A percentile compares a stretch with the other conserved stretches of the same genome.
phyloP scores from a whole-genome alignment of 2,888 invertebrate genomes.

The Orthosia incerta region DNA sequence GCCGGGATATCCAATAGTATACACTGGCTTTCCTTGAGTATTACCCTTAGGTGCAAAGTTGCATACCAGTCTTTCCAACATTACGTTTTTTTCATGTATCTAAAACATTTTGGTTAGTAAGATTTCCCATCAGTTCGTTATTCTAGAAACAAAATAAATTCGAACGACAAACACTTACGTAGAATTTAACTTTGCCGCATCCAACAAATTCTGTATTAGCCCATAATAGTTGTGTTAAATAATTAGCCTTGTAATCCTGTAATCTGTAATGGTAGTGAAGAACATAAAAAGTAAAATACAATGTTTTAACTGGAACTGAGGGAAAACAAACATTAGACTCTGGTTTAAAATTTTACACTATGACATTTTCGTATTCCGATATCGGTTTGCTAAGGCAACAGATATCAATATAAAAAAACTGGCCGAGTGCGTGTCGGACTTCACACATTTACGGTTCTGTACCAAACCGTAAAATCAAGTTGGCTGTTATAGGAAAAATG shows the following conservation, averaged over 20 bases:
- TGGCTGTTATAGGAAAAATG: no score
- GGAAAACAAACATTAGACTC: neutral
- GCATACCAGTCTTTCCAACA: slow-evolving; percentile 83
- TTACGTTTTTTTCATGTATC: slow-evolving; percentile 68
- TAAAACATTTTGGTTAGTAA: slow-evolving; percentile 62
- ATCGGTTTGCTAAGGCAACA: neutral
- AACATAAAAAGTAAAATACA: neutral
- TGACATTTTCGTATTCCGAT: neutral
- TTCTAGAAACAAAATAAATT: neutral
- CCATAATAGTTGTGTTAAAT: slow-evolving; percentile 87
- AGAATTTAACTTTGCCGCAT: slow-evolving; percentile 84
- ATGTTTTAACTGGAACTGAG: neutral
- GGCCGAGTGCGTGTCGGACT: no score
- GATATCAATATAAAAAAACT: neutral
- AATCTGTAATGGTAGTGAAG: slow-evolving; percentile 71
- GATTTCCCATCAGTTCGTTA: neutral
- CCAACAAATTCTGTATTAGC: slow-evolving; percentile 83
- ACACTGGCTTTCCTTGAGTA: slow-evolving; percentile 79
- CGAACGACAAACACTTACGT: slow-evolving; percentile 72
- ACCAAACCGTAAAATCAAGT: no score
- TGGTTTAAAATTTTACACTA: neutral
- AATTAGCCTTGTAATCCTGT: slow-evolving; percentile 72
- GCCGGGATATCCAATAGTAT: slow-evolving; percentile 81
- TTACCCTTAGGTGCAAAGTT: slow-evolving; percentile 86
- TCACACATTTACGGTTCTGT: no score